These are phyloP conservation scores for Microhierax caerulescens DNA, from an alignment of 2,797 vertebrate genomes.

Conservation along the genomic window DNA sequence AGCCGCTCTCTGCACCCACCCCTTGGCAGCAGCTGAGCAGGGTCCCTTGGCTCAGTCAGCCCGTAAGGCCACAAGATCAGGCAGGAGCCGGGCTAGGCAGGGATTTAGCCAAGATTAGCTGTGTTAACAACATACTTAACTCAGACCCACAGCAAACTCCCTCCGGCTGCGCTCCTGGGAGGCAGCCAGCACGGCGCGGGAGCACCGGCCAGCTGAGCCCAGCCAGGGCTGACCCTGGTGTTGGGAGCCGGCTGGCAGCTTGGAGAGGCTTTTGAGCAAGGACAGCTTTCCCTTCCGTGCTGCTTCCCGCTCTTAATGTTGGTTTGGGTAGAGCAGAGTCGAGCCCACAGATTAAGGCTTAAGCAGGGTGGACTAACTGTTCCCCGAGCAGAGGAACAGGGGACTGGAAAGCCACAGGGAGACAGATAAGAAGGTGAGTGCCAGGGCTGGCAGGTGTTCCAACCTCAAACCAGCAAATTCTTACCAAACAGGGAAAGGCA, in stretches of 20 bases:
- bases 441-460: not conserved
- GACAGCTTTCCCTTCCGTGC: not conserved
- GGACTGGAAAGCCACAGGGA: not conserved
- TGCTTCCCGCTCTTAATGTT: not conserved
- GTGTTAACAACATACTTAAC: not conserved
- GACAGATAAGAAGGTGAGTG: not conserved
- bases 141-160: not conserved
- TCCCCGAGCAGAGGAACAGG: not conserved
- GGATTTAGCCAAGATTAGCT: not conserved
- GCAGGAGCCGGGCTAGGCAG: not conserved
- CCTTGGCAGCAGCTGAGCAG: not conserved
- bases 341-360: not conserved
- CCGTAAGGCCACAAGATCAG: not conserved
- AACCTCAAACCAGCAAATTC: not conserved
- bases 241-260: not conserved
- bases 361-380: not conserved
- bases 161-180: accelerated
- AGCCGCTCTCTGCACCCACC: accelerated
- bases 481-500: not conserved
- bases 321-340: not conserved
- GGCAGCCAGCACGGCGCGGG: not conserved
- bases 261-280: not conserved
- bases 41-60: not conserved
- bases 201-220: accelerated
- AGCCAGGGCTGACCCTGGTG: accelerated